Evolutionary conservation across 2,888 invertebrate species (phyloP).

Genomic region (Periphyllus acericola): DNA sequence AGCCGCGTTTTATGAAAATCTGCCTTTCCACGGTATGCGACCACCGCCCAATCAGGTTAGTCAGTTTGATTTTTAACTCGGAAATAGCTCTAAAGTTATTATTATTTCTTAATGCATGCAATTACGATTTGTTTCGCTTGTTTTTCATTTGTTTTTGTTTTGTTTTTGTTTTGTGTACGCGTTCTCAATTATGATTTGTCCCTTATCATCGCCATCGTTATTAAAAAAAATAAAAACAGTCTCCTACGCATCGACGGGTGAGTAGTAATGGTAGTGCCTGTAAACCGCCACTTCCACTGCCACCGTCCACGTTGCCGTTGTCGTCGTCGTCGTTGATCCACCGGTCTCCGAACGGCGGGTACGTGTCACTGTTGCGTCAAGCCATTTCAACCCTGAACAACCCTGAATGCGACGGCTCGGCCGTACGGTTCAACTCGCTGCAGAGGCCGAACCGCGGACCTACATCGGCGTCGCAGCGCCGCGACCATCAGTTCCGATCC

Average conservation of each 20-base stretch:
- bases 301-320: slow-evolving; percentile 34
- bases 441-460: slow-evolving; percentile 24
- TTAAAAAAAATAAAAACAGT: not conserved
- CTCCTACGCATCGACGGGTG: slow-evolving; percentile 50
- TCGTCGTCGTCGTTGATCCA: slow-evolving; percentile 53
- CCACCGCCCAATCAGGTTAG: slow-evolving; percentile 92
- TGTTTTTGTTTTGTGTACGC: slow-evolving; percentile 65
- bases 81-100: not conserved
- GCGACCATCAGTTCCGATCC: slow-evolving; percentile 40
- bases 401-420: slow-evolving; percentile 27
- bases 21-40: slow-evolving; percentile 94
- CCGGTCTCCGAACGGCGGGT: slow-evolving; percentile 33
- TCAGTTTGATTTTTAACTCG: not conserved
- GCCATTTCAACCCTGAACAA: slow-evolving; percentile 59
- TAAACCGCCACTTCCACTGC: slow-evolving; percentile 42
- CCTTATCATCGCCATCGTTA: slow-evolving; percentile 64
- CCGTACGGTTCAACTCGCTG: slow-evolving; percentile 43
- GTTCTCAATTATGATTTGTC: slow-evolving; percentile 71
- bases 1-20: slow-evolving; percentile 89
- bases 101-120: slow-evolving; percentile 14
- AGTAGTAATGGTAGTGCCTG: slow-evolving; percentile 60
- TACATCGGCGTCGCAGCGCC: slow-evolving; percentile 35
- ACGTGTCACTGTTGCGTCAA: slow-evolving; percentile 51
- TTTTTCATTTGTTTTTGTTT: slow-evolving; percentile 61
- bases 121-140: not conserved